Conservation (phyloP, 2,113 vertebrate genomes). For the Sitta europaea region DNA sequence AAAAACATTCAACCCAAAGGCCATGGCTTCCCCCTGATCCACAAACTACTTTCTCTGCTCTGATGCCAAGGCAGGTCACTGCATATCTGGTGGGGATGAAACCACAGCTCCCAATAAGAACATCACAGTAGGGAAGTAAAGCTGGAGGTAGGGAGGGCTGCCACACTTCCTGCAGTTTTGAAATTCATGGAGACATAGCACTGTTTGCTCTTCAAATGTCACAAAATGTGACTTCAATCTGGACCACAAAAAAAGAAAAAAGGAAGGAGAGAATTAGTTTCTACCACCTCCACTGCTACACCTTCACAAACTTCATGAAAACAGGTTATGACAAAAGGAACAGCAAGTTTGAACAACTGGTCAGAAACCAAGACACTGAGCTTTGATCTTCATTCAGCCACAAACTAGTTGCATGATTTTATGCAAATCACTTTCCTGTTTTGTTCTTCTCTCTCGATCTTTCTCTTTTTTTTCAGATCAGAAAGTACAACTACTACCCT, state of each 20-base stretch:
- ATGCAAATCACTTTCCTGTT: neutral
- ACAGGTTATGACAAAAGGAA: neutral
- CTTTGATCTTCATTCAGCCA: neutral
- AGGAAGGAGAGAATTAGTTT: neutral
- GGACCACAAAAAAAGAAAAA: neutral
- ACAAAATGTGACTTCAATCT: neutral
- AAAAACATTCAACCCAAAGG: conserved; percentile 43
- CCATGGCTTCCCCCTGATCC: conserved; percentile 70
- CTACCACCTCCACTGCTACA: neutral
- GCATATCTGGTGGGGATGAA: neutral
- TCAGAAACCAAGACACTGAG: neutral
- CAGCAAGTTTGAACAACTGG: neutral
- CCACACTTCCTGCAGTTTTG: neutral
- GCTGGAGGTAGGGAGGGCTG: neutral
- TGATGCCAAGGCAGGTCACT: neutral
- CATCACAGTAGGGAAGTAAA: neutral
- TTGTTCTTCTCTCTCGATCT: neutral
- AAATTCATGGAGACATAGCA: neutral
- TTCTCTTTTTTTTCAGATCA: neutral
- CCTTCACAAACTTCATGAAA: neutral
- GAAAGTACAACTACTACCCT: neutral
- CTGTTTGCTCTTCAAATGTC: neutral
- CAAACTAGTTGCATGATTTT: neutral
- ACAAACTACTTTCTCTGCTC: neutral
- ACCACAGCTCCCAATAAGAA: neutral